Evolutionary conservation across 2,113 vertebrate genomes (phyloP), one percentile per base, ranked within the genome.

Genomic region (Macroglossus sobrinus): DNA sequence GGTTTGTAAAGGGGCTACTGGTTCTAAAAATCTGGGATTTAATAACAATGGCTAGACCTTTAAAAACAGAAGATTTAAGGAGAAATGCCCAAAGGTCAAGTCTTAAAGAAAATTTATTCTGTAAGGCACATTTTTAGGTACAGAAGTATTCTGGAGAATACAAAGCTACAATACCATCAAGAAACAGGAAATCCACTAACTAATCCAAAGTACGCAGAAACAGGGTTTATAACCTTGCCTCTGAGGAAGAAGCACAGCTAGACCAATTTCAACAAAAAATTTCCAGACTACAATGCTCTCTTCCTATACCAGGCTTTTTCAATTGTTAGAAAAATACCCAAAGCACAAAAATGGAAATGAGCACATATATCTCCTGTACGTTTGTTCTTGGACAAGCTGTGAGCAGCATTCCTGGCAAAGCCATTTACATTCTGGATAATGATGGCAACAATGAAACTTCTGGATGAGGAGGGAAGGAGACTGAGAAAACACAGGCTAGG

Each of bases 351-450:
- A 72, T 15, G 13, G 50, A 82, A 94, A 82, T 21, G 6, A 69
- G 11, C 22, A 4, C 38, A 64, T 59, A 2, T 35, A 55, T 74
- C 35, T 96, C 47, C 76, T 94, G 82, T 35, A 68, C 30, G 33
- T 88, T 50, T 96, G 84, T 64, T 88, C 84, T 66, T 53, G 40
- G 57, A 50, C 10, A 84, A 53, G 61, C 40, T 33, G 84, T 16
- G 57, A 33, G n/a, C 57, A 97, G 53, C 33, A 43, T 75, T 96
- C 81, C 89, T 96, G 89, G 81, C 66, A 95, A 84, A 95, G 59
- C 30, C 75, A 84, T 35, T 84, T 47, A 71, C 64, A 82, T 30
- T 93, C 88, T 86, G 85, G 85, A 92, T 63, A 61, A 90, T 0
- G 24, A 92, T 38, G 38, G 66, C 88, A 95, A 96, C 55, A 71